phyloP scores from a whole-genome alignment of 2,888 invertebrate species.

The Drosophila formosana region DNA sequence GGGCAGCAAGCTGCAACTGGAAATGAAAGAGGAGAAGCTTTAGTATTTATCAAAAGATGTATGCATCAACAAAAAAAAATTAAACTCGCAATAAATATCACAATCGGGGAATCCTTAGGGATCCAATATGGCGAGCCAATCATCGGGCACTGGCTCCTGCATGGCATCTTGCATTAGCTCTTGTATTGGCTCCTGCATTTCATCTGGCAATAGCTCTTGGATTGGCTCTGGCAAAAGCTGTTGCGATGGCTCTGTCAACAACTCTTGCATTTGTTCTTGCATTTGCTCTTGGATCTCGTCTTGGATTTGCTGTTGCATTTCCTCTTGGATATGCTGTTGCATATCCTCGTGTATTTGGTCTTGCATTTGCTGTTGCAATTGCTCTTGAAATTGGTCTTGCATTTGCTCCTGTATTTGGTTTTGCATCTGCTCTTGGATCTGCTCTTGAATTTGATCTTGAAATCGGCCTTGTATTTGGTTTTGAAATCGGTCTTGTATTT shows the following conservation, averaged over 20 bases:
- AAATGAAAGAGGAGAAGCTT: constrained; percentile 20
- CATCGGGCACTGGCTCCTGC: constrained; percentile 13
- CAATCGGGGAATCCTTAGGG: not conserved
- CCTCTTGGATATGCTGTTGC: not conserved
- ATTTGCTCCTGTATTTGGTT: not conserved
- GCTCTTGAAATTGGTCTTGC: not conserved
- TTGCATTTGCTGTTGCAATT: not conserved
- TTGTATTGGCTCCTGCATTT: not conserved
- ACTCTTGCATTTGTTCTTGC: not conserved
- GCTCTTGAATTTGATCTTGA: not conserved
- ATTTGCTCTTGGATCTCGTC: not conserved
- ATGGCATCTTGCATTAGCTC: constrained; percentile 1
- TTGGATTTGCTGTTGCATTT: not conserved
- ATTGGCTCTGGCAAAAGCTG: not conserved
- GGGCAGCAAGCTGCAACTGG: constrained; percentile 34
- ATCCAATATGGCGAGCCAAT: constrained; percentile 41
- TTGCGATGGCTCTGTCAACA: not conserved
- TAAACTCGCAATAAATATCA: constrained; percentile 26
- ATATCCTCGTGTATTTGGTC: not conserved
- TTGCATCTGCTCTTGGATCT: not conserved
- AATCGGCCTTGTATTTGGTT: not conserved
- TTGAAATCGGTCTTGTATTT: not conserved
- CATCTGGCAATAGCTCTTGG: not conserved
- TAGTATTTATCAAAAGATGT: not conserved
- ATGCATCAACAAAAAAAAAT: not conserved